phyloP scores from a whole-genome alignment of 2,113 vertebrate genomes.

The Grallaria varia region DNA sequence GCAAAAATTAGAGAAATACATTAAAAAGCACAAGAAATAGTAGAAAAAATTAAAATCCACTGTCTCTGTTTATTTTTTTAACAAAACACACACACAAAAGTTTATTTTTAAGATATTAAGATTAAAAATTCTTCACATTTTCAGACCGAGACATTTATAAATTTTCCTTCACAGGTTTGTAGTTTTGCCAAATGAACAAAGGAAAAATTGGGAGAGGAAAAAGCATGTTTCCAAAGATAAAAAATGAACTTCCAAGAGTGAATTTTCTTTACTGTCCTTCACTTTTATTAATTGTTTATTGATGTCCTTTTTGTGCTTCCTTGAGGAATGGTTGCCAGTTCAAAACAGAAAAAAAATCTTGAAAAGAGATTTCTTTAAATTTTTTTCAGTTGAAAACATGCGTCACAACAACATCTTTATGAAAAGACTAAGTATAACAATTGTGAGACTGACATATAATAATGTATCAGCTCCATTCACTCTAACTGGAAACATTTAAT shows the following conservation, averaged over 20 bases:
- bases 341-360: neutral
- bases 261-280: neutral
- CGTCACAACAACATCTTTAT: neutral
- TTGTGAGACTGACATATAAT: rapidly evolving
- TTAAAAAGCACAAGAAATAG: neutral
- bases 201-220: neutral
- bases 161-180: neutral
- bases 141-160: neutral
- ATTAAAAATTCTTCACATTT: neutral
- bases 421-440: neutral
- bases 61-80: neutral
- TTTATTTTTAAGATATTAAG: neutral
- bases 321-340: neutral
- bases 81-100: neutral
- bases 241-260: neutral
- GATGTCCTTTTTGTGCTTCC: neutral
- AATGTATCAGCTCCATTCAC: neutral
- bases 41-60: neutral
- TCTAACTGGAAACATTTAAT: neutral
- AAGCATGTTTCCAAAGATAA: neutral
- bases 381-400: neutral
- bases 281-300: neutral
- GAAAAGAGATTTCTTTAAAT: neutral
- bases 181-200: neutral
- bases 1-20: neutral